These are phyloP conservation scores for Ridgeia piscesae DNA, from an alignment of 1,140 invertebrate species.

Conservation along the genomic window DNA sequence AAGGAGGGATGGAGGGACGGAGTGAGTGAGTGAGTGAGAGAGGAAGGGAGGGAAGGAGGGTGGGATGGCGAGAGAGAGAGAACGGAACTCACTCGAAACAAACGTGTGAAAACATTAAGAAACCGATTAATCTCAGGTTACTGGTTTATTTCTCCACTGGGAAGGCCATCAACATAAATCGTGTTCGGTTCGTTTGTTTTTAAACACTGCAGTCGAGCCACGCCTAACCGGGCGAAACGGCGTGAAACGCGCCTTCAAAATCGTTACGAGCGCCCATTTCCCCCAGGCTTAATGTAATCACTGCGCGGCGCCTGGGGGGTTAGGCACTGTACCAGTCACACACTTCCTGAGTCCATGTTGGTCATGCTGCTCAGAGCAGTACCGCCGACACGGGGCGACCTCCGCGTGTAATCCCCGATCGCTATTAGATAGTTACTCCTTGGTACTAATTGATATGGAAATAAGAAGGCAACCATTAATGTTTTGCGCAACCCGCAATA, in stretches of 20 bases:
- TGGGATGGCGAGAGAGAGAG: too few relatives aligned
- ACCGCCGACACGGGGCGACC: neutral
- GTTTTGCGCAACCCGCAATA: neutral
- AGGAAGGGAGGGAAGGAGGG: too few relatives aligned
- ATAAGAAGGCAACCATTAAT: neutral
- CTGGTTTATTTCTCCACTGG: neutral
- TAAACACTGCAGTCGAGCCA: too few relatives aligned
- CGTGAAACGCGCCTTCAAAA: neutral
- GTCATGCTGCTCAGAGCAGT: neutral
- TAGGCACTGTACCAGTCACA: neutral
- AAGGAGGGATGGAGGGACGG: too few relatives aligned
- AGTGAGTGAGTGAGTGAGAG: too few relatives aligned
- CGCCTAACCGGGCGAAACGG: neutral
- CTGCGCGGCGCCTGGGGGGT: too few relatives aligned
- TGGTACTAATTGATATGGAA: neutral
- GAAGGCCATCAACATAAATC: too few relatives aligned
- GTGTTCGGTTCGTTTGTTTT: too few relatives aligned
- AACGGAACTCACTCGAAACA: neutral
- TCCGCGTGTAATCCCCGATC: neutral
- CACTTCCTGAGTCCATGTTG: neutral
- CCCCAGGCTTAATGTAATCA: neutral
- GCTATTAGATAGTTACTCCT: neutral
- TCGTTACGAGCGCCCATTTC: neutral
- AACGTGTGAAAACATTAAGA: neutral
- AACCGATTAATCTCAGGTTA: neutral